A percentile compares a stretch with the other conserved stretches of the same genome.
Evolutionary conservation across 1,140 invertebrate species (phyloP).

Genomic region (Cyclargus thomasi): DNA sequence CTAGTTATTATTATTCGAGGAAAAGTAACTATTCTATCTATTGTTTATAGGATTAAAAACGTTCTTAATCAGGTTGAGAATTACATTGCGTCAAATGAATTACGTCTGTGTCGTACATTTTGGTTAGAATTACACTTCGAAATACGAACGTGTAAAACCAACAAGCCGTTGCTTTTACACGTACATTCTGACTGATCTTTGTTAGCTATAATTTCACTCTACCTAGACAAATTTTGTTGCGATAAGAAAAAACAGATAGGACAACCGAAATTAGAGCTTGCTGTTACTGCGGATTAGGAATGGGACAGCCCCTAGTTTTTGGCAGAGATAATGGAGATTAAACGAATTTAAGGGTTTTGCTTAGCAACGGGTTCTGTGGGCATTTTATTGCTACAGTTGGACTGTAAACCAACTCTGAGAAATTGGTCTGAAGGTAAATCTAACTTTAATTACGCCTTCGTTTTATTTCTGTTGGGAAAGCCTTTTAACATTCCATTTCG

Average conservation of each 20-base stretch:
- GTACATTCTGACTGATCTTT: neutral
- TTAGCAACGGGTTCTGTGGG: conserved; percentile 31
- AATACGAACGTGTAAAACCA: neutral
- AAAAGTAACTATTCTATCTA: too few species aligned
- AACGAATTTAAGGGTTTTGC: conserved; percentile 50
- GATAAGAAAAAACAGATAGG: conserved; percentile 61
- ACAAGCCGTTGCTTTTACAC: neutral
- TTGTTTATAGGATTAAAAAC: too few species aligned
- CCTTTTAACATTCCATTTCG: neutral
- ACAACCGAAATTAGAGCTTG: conserved; percentile 54
- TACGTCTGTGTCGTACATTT: too few species aligned
- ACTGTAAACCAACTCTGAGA: conserved; percentile 30
- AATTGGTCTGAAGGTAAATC: conserved; percentile 18
- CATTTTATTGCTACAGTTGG: conserved; percentile 33
- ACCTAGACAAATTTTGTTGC: conserved; percentile 65
- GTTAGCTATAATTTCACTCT: conserved; percentile 43
- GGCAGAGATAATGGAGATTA: conserved; percentile 55
- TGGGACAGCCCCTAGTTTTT: conserved; percentile 46
- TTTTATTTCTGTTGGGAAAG: conserved; percentile 2
- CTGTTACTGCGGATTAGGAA: conserved; percentile 55
- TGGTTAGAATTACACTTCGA: too few species aligned
- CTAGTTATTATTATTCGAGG: too few species aligned
- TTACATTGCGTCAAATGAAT: too few species aligned
- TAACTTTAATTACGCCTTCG: conserved; percentile 4
- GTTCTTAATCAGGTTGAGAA: too few species aligned